Conservation (phyloP, 2,113 vertebrate genomes). For the Urocolius indicus region DNA sequence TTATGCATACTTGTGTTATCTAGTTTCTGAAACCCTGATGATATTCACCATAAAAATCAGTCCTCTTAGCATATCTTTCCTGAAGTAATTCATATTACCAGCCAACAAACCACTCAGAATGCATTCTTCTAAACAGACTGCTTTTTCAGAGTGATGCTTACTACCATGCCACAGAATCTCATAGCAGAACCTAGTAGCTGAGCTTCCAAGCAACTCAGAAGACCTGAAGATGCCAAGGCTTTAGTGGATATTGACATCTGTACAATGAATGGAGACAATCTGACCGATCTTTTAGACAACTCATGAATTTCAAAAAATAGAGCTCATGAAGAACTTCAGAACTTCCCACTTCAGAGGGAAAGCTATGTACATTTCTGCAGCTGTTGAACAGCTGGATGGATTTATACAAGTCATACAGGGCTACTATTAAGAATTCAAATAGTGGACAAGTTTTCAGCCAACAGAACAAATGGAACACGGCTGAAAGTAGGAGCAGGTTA, state of each 20-base stretch:
- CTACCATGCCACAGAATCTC: neutral
- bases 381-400: neutral
- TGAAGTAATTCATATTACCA: neutral
- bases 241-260: neutral
- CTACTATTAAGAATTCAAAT: neutral
- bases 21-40: neutral
- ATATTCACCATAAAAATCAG: neutral
- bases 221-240: neutral
- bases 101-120: neutral
- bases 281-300: neutral
- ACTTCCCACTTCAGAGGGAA: neutral
- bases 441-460: neutral
- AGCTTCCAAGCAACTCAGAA: neutral
- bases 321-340: neutral
- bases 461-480: neutral
- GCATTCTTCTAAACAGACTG: neutral
- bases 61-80: neutral
- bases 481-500: neutral
- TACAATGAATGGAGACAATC: neutral
- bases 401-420: neutral
- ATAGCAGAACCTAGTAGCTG: neutral
- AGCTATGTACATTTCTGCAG: neutral
- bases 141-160: neutral
- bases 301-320: neutral
- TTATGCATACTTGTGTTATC: neutral